Conservation (phyloP, 2,797 vertebrate genomes). For the Tachyglossus aculeatus region DNA sequence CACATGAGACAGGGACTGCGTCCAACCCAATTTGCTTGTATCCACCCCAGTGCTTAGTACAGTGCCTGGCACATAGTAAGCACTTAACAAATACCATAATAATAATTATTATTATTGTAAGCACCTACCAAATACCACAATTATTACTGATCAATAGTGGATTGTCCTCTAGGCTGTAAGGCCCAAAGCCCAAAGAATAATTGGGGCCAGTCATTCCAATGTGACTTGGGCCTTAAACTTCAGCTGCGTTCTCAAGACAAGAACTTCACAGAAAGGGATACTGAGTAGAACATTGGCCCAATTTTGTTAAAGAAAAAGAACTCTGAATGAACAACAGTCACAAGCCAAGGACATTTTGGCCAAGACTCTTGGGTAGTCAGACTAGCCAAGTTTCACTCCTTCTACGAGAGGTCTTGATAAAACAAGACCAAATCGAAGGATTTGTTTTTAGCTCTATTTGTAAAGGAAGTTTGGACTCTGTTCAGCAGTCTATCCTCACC, state of each 20-base stretch:
- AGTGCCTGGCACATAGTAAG: too few relatives aligned
- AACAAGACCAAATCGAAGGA: slow-evolving; percentile 15
- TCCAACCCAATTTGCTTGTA: too few relatives aligned
- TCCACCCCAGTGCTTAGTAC: too few relatives aligned
- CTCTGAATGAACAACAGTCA: too few relatives aligned
- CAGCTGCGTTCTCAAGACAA: background rate
- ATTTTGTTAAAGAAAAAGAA: too few relatives aligned
- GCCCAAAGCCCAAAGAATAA: background rate
- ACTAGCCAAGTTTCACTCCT: slow-evolving; percentile 25
- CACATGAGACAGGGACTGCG: too few relatives aligned
- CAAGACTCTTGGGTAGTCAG: background rate
- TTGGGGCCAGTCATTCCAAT: background rate
- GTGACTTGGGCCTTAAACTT: background rate
- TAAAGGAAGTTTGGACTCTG: slow-evolving; percentile 23
- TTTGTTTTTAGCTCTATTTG: slow-evolving; percentile 33
- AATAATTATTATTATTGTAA: too few relatives aligned
- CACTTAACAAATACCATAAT: too few relatives aligned
- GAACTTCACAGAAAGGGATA: background rate
- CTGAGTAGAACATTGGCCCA: too few relatives aligned
- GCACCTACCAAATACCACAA: too few relatives aligned
- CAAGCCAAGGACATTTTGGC: background rate
- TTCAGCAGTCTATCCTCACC: slow-evolving; percentile 56
- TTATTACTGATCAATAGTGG: too few relatives aligned
- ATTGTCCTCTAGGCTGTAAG: too few relatives aligned
- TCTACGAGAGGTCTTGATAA: slow-evolving; percentile 7